A percentile compares a stretch with the other conserved stretches of the same genome.
These are phyloP conservation scores for Xylota segnis DNA, from an alignment of 2,888 invertebrate species.

Conservation along the genomic window DNA sequence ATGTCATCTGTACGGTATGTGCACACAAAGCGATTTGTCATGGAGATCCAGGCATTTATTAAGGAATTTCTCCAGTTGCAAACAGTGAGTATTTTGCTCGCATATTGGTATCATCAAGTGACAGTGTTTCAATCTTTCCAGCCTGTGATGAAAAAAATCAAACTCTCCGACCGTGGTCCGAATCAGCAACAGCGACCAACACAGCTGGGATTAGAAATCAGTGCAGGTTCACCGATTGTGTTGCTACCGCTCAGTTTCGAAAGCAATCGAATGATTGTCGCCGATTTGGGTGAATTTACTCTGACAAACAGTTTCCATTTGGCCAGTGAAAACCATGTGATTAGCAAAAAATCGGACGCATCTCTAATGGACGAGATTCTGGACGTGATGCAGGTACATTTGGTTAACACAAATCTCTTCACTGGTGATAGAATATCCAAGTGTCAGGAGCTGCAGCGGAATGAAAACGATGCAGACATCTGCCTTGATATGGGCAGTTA, in stretches of 20 bases:
- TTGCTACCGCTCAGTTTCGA: conserved; percentile 93
- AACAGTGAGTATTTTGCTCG: conserved; percentile 90
- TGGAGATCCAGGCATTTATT: conserved; percentile 94
- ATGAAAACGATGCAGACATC: conserved; percentile 74
- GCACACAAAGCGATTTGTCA: conserved; percentile 96
- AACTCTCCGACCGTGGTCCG: conserved; percentile 79
- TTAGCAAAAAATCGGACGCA: conserved; percentile 79
- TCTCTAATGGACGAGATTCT: conserved; percentile 83
- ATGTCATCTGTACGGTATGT: conserved; percentile 97
- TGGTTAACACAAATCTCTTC: conserved; percentile 89
- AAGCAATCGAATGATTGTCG: conserved; percentile 91
- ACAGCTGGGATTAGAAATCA: conserved; percentile 83
- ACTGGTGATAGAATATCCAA: conserved; percentile 85
- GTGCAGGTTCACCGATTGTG: conserved; percentile 90
- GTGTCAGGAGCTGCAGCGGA: conserved; percentile 70
- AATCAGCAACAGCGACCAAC: conserved; percentile 80
- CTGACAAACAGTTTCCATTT: conserved; percentile 91
- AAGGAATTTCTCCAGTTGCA: conserved; percentile 93
- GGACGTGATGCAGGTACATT: conserved; percentile 88
- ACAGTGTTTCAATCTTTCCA: conserved; percentile 73
- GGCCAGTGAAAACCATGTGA: conserved; percentile 85
- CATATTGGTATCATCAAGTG: too few relatives aligned
- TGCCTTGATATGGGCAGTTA: conserved; percentile 82
- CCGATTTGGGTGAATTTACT: conserved; percentile 91
- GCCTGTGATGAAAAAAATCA: conserved; percentile 83